Evolutionary conservation across 2,113 vertebrate genomes (phyloP), one percentile per base, ranked within the genome.

Genomic region (Calyptommatus sinebrachiatus): DNA sequence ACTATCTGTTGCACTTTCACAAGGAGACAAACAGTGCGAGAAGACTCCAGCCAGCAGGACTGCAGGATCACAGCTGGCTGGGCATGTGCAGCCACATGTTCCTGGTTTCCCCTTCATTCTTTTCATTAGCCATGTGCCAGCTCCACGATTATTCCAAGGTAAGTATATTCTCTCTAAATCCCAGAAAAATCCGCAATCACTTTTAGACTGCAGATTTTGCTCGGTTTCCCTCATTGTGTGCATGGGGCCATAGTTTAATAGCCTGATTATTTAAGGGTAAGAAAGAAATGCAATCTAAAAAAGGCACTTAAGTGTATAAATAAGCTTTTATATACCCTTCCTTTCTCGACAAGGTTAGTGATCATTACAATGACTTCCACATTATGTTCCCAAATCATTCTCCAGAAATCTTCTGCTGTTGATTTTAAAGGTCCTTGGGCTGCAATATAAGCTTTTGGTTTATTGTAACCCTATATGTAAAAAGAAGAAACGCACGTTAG

Each of bases 301-400:
- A 82, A 12, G 83, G 16, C 4, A 83, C 62, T 76, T 61, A 87
- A 77, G 21, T 66, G 12, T 29, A 81, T 65, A 87, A 84, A 21
- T 65, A 3, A 62, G 71, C 35, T 41, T 41, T 41, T 74, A 90
- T 96, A 86, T 94, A 99, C 98, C 90, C 97, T 93, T 93, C 98
- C 97, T 84, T 99, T 99, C 91, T 99, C 98, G 90, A 99, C 90
- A 4, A 99, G 96, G 91, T 99, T 99, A 71, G 97, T 99, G 92
- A 99, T 99, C 98, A 99, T 99, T 81, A 99, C 94, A 50, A 99
- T 96, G 76, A 98, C 94, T 89, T 96, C 93, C 66, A 97, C 96
- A 0, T 98, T 98, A 83, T 99, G 97, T 87, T 99, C 97, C 98
- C 98, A 99, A 81, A 99, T 95, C 98, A 99, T 99, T 90, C 97